A percentile compares a stretch with the other conserved stretches of the same genome.
phyloP scores from a whole-genome alignment of 2,888 invertebrate genomes.

The Cataglyphis altisquamis region DNA sequence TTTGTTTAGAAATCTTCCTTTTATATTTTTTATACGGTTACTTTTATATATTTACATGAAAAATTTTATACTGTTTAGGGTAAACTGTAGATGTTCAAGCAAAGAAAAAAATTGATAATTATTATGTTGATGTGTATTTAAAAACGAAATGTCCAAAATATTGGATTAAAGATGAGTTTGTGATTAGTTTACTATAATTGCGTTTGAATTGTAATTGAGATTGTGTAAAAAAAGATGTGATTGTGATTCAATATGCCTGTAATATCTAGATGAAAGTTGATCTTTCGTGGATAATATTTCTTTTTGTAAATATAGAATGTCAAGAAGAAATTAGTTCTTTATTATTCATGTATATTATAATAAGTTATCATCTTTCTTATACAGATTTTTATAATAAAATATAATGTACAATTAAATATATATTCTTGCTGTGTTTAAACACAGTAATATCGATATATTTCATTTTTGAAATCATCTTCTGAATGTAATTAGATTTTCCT shows the following conservation, averaged over 20 bases:
- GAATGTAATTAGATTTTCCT: background rate
- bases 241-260: slow-evolving; percentile 25
- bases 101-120: slow-evolving; percentile 1
- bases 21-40: slow-evolving; percentile 10
- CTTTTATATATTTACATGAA: slow-evolving; percentile 19
- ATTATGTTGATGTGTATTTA: background rate
- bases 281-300: slow-evolving; percentile 34
- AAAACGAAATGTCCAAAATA: slow-evolving; percentile 4
- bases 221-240: slow-evolving; percentile 26
- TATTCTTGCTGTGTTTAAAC: background rate
- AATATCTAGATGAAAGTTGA: slow-evolving; percentile 18
- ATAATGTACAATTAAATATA: slow-evolving; percentile 24
- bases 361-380: slow-evolving; percentile 56
- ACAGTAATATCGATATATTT: background rate
- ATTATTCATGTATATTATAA: slow-evolving; percentile 56
- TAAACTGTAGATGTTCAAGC: background rate
- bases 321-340: slow-evolving; percentile 49
- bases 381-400: slow-evolving; percentile 47
- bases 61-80: slow-evolving; percentile 7
- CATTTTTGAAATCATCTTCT: too few relatives aligned
- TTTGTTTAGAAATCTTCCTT: background rate
- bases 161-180: background rate
- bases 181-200: background rate
- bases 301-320: slow-evolving; percentile 51
- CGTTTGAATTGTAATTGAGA: background rate